phyloP scores from a whole-genome alignment of 64 coral and sea anemone genomes.

The Anthopleura sola region DNA sequence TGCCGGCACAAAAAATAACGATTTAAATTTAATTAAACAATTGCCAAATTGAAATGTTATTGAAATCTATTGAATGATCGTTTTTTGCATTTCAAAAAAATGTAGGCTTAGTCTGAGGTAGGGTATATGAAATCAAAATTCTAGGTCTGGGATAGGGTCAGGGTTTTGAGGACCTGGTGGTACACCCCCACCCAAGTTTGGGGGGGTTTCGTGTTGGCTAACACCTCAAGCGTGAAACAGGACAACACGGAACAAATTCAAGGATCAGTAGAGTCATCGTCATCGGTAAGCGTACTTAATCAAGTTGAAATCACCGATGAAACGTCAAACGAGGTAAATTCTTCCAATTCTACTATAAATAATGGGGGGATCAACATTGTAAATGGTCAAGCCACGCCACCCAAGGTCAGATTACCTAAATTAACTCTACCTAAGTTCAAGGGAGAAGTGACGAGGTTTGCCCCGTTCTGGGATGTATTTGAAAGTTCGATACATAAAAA shows the following conservation, averaged over 20 bases:
- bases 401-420: slow-evolving; percentile 23
- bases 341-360: background rate
- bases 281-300: background rate
- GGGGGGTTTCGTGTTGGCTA: no score
- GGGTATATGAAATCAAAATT: no score
- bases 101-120: no score
- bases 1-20: no score
- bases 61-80: no score
- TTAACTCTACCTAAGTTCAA: slow-evolving; percentile 1
- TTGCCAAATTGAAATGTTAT: no score
- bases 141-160: no score
- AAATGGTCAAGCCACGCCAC: background rate
- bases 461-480: slow-evolving; percentile 29
- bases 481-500: background rate
- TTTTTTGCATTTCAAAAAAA: no score
- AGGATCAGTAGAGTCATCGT: background rate
- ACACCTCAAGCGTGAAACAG: background rate
- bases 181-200: no score
- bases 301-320: background rate
- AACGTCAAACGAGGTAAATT: background rate
- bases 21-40: no score
- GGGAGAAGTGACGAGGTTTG: background rate
- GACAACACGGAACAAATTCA: background rate
- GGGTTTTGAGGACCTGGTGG: no score
- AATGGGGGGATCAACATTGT: background rate